Base-by-base conservation (phyloP, 2,113 vertebrate genomes). In the Pardalotus punctatus region DNA sequence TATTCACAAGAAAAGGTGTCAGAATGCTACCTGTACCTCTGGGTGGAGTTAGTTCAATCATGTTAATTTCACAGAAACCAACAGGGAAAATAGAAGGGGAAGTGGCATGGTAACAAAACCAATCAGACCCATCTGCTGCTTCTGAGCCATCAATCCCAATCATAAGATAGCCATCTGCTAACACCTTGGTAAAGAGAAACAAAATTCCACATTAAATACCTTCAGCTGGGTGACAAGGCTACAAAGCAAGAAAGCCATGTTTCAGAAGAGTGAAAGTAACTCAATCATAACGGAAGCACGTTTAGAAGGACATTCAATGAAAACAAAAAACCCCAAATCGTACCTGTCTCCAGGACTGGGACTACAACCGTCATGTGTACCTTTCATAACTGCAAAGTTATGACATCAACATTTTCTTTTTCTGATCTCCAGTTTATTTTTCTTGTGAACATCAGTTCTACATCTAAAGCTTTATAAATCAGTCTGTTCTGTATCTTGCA, bases 11-110 rank as follows among this genome's bases (percentile, higher is more conserved):
- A 95, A 72, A 93, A 96, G 36, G 79, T 82, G 58, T 84, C 58
- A 93, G 89, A 88, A 95, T 87, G 66, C 88, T 83, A 96, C 81
- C 86, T 90, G 91, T 98, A 99, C 99, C 99, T 99, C 99, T 98
- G 93, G 99, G 99, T 98, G 99, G 99, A 83, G 99, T 99, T 96
- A 99, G 98, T 98, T 99, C 99, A 97, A 99, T 99, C 98, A 97
- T 98, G 98, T 99, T 99, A 98, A 99, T 99, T 99, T 99, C 99
- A 99, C 99, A 99, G 98, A 99, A 99, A 98, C 99, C 99, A 96
- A 98, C 99, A 93, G 99, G 99, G 97, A 99, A 99, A 98, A 99
- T 99, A 95, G 99, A 99, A 90, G 99, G 99, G 80, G 99, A 99
- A 90, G 98, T 98, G 97, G 99, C 98, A 96, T 99, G 99, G 94